Evolutionary conservation across 1,140 invertebrate species (phyloP).

Genomic region (Ceratosolen fusciceps): DNA sequence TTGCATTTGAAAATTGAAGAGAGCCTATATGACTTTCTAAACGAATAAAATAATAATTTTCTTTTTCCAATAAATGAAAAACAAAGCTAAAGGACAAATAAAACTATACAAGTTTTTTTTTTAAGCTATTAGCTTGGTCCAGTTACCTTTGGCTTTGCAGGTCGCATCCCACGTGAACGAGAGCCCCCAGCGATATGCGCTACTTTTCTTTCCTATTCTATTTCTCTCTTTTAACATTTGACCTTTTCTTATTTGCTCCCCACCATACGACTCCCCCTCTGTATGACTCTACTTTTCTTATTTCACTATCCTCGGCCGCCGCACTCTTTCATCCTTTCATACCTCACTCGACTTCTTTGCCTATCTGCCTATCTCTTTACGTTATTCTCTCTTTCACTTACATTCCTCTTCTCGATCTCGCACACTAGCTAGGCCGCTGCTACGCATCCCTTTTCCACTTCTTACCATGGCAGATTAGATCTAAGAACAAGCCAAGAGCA

Average conservation of each 20-base stretch:
- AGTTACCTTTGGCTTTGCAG: conserved; percentile 23
- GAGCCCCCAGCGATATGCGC: neutral
- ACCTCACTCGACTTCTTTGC: neutral
- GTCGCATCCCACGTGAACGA: neutral
- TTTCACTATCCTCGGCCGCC: neutral
- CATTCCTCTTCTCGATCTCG: neutral
- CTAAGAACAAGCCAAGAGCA: conserved; percentile 26
- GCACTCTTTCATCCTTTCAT: neutral
- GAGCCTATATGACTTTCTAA: no score
- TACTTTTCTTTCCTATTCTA: neutral
- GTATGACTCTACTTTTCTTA: neutral
- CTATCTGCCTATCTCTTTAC: neutral
- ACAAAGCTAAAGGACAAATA: conserved; percentile 17
- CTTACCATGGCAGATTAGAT: conserved; percentile 39
- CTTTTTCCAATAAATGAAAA: neutral
- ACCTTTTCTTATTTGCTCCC: neutral
- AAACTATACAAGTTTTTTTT: conserved; percentile 1
- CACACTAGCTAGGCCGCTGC: neutral
- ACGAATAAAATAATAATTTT: no score
- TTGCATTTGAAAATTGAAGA: no score
- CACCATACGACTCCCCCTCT: neutral
- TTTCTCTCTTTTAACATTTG: neutral
- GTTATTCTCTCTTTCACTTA: neutral
- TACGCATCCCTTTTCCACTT: conserved; percentile 30
- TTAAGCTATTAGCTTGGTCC: conserved; percentile 18